A percentile compares a stretch with the other conserved stretches of the same genome.
These are phyloP conservation scores for Danio tinwini DNA, from an alignment of 2,797 vertebrate species.

Conservation along the genomic window DNA sequence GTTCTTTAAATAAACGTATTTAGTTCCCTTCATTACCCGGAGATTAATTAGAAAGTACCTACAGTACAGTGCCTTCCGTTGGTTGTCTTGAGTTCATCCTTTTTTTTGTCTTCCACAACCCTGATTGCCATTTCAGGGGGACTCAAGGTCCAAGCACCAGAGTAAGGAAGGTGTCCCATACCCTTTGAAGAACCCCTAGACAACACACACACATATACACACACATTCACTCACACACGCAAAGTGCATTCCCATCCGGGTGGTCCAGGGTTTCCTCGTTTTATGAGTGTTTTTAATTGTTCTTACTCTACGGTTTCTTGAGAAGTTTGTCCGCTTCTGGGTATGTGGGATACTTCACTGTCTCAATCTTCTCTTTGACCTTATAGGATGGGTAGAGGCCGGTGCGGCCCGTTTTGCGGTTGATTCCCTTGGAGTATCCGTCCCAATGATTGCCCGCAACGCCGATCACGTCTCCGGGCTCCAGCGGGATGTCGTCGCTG, in stretches of 20 bases:
- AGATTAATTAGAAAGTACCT: conserved; percentile 65
- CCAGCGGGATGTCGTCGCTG: conserved; percentile 94
- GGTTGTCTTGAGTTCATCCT: conserved; percentile 31
- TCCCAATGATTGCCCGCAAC: conserved; percentile 99
- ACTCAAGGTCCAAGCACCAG: conserved; percentile 42
- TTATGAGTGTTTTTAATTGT: conserved; percentile 23
- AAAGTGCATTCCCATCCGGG: conserved; percentile 54
- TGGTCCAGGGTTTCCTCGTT: conserved; percentile 53
- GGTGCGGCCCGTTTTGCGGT: conserved; percentile 94
- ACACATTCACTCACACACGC: conserved; percentile 55
- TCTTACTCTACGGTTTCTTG: conserved; percentile 68
- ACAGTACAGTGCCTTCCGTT: conserved; percentile 32
- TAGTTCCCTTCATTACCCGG: conserved; percentile 60
- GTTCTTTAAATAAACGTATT: conserved; percentile 54
- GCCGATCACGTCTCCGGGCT: conserved; percentile 94
- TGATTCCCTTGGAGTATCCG: conserved; percentile 97
- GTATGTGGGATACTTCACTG: conserved; percentile 95
- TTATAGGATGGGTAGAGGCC: conserved; percentile 99
- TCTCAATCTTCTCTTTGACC: conserved; percentile 97
- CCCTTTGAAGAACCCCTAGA: conserved; percentile 35
- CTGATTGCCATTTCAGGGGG: conserved; percentile 43
- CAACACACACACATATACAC: conserved; percentile 32
- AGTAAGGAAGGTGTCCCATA: conserved; percentile 29
- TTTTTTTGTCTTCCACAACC: conserved; percentile 48
- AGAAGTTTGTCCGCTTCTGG: conserved; percentile 92